Base-by-base conservation (phyloP, 2,113 vertebrate genomes). In the Tetrax tetrax region DNA sequence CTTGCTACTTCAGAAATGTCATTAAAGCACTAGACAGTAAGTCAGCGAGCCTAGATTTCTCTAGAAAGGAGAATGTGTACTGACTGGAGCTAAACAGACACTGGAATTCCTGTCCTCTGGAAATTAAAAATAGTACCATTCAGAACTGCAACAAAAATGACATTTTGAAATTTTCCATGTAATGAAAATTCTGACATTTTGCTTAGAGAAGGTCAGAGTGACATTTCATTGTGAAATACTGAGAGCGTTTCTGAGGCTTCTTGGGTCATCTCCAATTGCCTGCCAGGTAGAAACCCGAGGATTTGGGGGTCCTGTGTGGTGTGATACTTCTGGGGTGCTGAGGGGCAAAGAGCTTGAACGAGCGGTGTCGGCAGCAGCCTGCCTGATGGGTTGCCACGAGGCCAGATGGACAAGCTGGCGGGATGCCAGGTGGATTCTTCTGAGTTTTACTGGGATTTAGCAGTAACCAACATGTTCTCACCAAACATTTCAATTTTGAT, bases 131-230 rank as follows among this genome's bases (percentile, higher is more conserved):
- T 80, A 95, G 60, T 66, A 74, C 37, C 2, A 5, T 92, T 94
- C 90, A 81, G 86, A 96, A 95, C 86, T 68, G 92, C 76, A 95
- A 96, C 90, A 93, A 93, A 97, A 95, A 94, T 90, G 95, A 94
- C 94, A 95, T 96, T 96, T 95, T 96, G 75, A 93, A 94, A 96
- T 97, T 97, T 97, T 90, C 85, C 88, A 54, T 65, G n/a, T 95
- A 94, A 96, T 96, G 93, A 95, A 93, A 96, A 95, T 95, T 93
- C 90, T 95, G 95, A 95, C 92, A 94, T 96, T 97, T 96, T 94
- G 17, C 96, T 96, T 94, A 35, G 92, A 95, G 93, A 96, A 97
- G 96, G 92, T 97, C 96, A 96, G 93, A 93, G 93, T 96, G 96
- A 97, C 93, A 97, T 96, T 96, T 97, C 74, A 86, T 85, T 94